Percentiles rank a stretch among this genome's conserved stretches.
Evolutionary conservation across 2,888 invertebrate species (phyloP).

Genomic region (Steinernema carpocapsae): DNA sequence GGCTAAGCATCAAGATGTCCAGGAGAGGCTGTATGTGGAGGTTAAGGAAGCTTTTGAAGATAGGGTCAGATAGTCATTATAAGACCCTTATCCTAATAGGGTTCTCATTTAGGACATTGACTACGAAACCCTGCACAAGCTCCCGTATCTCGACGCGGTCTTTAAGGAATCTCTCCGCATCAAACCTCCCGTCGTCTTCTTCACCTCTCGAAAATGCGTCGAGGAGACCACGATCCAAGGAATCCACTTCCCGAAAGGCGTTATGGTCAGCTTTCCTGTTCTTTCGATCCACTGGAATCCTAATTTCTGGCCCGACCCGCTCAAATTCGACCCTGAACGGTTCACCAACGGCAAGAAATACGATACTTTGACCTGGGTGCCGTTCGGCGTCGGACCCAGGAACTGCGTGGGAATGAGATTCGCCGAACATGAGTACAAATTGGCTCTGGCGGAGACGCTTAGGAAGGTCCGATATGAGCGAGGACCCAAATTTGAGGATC

Average conservation of each 20-base stretch:
- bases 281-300: slow-evolving; percentile 45
- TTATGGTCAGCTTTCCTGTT: slow-evolving; percentile 42
- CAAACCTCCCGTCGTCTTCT: slow-evolving; percentile 61
- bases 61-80: too few species aligned
- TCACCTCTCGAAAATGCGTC: slow-evolving; percentile 52
- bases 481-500: slow-evolving; percentile 10
- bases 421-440: slow-evolving; percentile 65
- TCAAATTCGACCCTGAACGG: slow-evolving; percentile 58
- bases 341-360: slow-evolving; percentile 39
- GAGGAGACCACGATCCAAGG: slow-evolving; percentile 50
- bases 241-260: slow-evolving; percentile 47
- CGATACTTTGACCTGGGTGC: slow-evolving; percentile 57
- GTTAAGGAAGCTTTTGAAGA: slow-evolving; percentile 67
- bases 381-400: slow-evolving; percentile 64
- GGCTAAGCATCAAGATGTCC: slow-evolving; percentile 71
- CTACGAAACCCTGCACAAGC: slow-evolving; percentile 47
- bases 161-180: slow-evolving; percentile 62
- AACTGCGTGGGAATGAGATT: slow-evolving; percentile 65
- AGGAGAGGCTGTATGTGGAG: slow-evolving; percentile 71
- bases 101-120: slow-evolving; percentile 34
- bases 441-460: slow-evolving; percentile 51
- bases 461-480: slow-evolving; percentile 31
- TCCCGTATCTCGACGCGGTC: slow-evolving; percentile 64
- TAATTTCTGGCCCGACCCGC: slow-evolving; percentile 55
- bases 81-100: slow-evolving; percentile 1